These are phyloP conservation scores for Odontocolon sp. DNA, from an alignment of 2,888 invertebrate species.

Conservation along the genomic window DNA sequence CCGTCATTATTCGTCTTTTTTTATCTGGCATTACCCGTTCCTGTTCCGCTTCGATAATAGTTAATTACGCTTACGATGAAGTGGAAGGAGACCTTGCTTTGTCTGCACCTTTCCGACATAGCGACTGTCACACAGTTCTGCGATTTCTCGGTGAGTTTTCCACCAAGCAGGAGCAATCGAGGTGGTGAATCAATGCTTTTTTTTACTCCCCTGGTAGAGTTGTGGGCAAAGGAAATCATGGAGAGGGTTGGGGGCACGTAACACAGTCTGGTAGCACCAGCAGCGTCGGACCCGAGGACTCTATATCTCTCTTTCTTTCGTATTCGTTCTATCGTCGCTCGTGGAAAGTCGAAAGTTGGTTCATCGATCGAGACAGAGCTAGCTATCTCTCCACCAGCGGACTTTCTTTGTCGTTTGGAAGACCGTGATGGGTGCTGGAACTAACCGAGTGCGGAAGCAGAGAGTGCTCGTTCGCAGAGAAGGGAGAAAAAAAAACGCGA, in stretches of 20 bases:
- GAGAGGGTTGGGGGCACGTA: background rate
- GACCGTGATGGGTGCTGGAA: slow-evolving; percentile 1
- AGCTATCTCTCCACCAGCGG: too few species aligned
- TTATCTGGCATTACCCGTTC: background rate
- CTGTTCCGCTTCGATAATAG: background rate
- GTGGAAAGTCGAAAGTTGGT: slow-evolving; percentile 41
- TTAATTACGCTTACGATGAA: slow-evolving; percentile 19
- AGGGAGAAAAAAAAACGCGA: slow-evolving; percentile 1
- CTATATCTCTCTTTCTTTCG: background rate
- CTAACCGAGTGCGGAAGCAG: slow-evolving; percentile 38
- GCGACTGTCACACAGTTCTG: background rate
- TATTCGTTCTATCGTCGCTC: slow-evolving; percentile 8
- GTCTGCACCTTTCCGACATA: slow-evolving; percentile 12
- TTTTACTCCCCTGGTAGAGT: background rate
- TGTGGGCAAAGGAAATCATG: background rate
- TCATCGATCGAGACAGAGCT: slow-evolving; percentile 41
- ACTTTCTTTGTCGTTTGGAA: background rate
- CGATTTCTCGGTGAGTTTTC: slow-evolving; percentile 3
- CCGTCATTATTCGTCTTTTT: background rate
- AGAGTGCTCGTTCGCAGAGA: background rate
- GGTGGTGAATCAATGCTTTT: slow-evolving; percentile 4
- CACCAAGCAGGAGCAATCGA: background rate
- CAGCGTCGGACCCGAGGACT: background rate
- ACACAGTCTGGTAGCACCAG: background rate
- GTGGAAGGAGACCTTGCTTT: background rate